A percentile compares a stretch with the other conserved stretches of the same genome.
Conservation (phyloP, 2,113 vertebrate genomes). For the Daubentonia madagascariensis region DNA sequence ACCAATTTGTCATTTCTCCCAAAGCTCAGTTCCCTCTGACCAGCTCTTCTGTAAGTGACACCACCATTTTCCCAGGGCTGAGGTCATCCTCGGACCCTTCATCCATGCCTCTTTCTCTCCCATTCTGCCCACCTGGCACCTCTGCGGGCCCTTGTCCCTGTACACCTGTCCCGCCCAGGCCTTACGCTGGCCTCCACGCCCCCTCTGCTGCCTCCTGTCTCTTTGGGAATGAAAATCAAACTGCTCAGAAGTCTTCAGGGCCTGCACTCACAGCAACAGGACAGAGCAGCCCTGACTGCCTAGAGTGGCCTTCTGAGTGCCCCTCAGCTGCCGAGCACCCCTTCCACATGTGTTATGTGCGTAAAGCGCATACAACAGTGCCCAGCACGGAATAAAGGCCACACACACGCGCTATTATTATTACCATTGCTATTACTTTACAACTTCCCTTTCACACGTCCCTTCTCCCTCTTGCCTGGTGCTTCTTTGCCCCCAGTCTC, state of each 20-base stretch:
- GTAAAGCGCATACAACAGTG: accelerated
- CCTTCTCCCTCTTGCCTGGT: not conserved
- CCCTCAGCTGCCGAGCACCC: not conserved
- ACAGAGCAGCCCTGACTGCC: not conserved
- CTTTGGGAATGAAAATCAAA: not conserved
- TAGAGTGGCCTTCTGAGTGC: accelerated
- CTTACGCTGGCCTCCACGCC: not conserved
- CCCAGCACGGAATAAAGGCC: not conserved
- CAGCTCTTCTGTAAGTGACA: not conserved
- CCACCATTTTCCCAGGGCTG: not conserved
- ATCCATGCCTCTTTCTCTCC: not conserved
- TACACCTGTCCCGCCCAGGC: not conserved
- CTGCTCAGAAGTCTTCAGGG: not conserved
- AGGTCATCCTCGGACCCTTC: accelerated
- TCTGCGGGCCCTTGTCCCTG: not conserved
- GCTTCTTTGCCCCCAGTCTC: not conserved
- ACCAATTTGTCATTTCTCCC: not conserved
- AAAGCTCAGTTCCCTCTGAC: not conserved
- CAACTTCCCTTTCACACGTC: not conserved
- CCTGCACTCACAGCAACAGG: not conserved
- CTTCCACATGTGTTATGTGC: accelerated
- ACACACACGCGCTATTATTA: accelerated
- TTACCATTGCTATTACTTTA: accelerated
- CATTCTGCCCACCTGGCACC: accelerated
- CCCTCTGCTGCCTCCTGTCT: not conserved